Percentiles rank a stretch among this genome's conserved stretches.
Conservation (phyloP, 2,113 vertebrate genomes). For the Boulengeromyrus knoepffleri region DNA sequence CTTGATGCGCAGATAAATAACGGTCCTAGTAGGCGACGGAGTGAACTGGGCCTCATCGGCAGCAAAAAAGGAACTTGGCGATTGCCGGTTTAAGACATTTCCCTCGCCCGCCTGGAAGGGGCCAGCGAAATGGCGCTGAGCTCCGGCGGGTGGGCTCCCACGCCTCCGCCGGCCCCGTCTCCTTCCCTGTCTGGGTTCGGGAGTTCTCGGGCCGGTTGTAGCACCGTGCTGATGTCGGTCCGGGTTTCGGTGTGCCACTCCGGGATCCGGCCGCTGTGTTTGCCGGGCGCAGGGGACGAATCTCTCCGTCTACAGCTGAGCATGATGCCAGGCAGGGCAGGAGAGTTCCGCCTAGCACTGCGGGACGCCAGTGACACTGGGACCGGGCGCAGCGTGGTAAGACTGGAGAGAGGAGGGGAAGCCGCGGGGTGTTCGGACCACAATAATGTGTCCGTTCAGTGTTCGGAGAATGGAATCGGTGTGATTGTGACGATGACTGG, state of each 20-base stretch:
- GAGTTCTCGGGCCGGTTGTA: constrained; percentile 27
- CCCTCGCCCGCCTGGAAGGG: constrained; percentile 27
- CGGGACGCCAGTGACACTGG: constrained; percentile 49
- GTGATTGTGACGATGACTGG: background rate
- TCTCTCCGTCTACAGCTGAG: constrained; percentile 72
- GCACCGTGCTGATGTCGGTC: constrained; percentile 42
- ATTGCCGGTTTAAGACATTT: constrained; percentile 4
- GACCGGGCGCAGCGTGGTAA: constrained; percentile 59
- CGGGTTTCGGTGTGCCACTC: constrained; percentile 59
- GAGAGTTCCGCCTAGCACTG: constrained; percentile 73
- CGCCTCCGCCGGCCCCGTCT: constrained; percentile 20
- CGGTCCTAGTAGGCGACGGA: background rate
- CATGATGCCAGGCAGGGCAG: constrained; percentile 65
- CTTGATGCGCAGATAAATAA: constrained; percentile 14
- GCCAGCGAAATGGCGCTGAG: constrained; percentile 24
- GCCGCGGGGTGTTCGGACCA: too few species aligned
- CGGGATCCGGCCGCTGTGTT: constrained; percentile 63
- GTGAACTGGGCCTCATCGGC: background rate
- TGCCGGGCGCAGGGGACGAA: constrained; percentile 59
- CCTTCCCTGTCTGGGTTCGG: constrained; percentile 20
- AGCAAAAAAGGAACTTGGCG: background rate
- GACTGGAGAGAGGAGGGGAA: constrained; percentile 11
- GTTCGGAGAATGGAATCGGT: background rate
- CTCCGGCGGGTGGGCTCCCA: constrained; percentile 22
- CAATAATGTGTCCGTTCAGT: background rate